These are phyloP conservation scores for Antechinus flavipes DNA, from an alignment of 2,113 vertebrate genomes.

Conservation along the genomic window DNA sequence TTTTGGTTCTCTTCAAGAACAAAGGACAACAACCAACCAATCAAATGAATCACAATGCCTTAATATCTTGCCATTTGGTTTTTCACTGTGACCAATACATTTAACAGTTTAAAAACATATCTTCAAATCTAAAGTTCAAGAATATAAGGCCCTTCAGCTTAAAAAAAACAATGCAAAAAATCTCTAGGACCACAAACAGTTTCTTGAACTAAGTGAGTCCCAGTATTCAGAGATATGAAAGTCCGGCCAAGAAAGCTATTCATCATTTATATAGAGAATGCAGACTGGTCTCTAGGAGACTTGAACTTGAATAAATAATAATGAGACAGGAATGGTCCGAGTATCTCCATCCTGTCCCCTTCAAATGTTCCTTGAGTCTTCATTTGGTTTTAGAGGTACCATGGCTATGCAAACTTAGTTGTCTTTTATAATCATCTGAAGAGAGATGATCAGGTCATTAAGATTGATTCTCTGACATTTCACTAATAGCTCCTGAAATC, in stretches of 20 bases:
- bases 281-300: not conserved
- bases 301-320: not conserved
- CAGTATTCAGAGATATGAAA: not conserved
- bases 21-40: too few relatives aligned
- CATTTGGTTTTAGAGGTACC: not conserved
- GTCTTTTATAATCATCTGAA: conserved; percentile 24
- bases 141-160: not conserved
- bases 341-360: not conserved
- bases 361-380: not conserved
- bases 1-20: too few relatives aligned
- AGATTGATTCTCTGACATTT: conserved; percentile 30
- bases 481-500: not conserved
- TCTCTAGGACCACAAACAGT: not conserved
- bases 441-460: not conserved
- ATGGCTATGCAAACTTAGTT: not conserved
- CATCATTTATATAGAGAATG: not conserved
- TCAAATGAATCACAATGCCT: not conserved
- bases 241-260: not conserved
- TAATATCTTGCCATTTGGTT: not conserved
- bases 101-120: not conserved
- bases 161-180: not conserved
- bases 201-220: not conserved
- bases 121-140: not conserved
- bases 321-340: not conserved
- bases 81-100: not conserved